Conservation (phyloP, 2,888 invertebrate genomes). For the Clanis bilineata region DNA sequence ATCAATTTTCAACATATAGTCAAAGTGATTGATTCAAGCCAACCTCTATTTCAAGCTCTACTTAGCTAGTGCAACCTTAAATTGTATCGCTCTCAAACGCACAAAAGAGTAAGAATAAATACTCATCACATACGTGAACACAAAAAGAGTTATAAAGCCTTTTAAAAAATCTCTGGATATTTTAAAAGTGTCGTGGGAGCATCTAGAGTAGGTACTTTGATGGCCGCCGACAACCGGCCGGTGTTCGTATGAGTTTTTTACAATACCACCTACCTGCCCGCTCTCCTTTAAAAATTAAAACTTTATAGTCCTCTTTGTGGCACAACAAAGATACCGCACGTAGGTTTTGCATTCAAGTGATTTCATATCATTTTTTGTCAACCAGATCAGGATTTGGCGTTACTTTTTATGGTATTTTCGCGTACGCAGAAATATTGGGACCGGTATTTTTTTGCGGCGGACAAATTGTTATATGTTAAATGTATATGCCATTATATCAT, state of each 20-base stretch:
- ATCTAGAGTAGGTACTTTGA: slow-evolving; percentile 55
- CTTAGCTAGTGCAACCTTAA: not conserved
- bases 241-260: slow-evolving; percentile 65
- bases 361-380: slow-evolving; percentile 18
- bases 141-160: slow-evolving; percentile 55
- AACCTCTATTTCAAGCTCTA: not conserved
- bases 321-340: slow-evolving; percentile 61
- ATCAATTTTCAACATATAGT: no score
- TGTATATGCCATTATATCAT: not conserved
- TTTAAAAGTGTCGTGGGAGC: slow-evolving; percentile 74
- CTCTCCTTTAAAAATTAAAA: slow-evolving; percentile 65
- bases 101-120: slow-evolving; percentile 40
- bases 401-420: slow-evolving; percentile 8
- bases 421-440: not conserved
- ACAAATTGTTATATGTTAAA: not conserved
- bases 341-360: slow-evolving; percentile 28
- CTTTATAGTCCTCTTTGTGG: slow-evolving; percentile 59
- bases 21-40: not conserved
- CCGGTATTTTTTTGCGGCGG: slow-evolving; percentile 17
- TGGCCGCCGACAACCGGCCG: slow-evolving; percentile 58
- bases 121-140: slow-evolving; percentile 43
- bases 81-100: slow-evolving; percentile 21
- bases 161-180: slow-evolving; percentile 65
- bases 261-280: slow-evolving; percentile 65
- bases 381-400: slow-evolving; percentile 12